Percentiles rank a stretch among this genome's conserved stretches.
These are phyloP conservation scores for Xiphorhynchus erythropygius DNA, from an alignment of 2,797 vertebrate genomes.

Conservation along the genomic window DNA sequence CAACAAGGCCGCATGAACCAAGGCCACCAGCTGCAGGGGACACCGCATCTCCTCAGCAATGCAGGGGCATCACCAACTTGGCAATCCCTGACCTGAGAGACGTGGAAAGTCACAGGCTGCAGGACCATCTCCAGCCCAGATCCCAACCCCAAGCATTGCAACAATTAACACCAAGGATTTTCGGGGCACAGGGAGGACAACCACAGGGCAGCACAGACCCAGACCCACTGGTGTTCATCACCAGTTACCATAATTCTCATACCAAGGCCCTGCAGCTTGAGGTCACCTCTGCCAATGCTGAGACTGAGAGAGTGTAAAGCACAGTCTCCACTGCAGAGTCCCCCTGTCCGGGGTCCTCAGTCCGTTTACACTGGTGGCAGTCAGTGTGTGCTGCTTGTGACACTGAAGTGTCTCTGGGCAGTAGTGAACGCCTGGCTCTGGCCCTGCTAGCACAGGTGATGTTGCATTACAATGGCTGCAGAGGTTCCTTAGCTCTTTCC, in stretches of 20 bases:
- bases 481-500: not conserved
- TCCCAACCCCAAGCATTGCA: not conserved
- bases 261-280: not conserved
- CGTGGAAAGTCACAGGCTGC: not conserved
- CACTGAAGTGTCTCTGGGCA: not conserved
- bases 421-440: not conserved
- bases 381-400: not conserved
- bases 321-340: accelerated
- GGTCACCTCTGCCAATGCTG: not conserved
- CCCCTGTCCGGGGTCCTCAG: not conserved
- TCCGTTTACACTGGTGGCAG: not conserved
- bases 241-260: not conserved
- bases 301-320: not conserved
- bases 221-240: not conserved
- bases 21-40: not conserved
- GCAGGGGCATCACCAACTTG: not conserved
- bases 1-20: not conserved
- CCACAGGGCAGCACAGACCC: not conserved
- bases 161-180: not conserved
- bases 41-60: not conserved
- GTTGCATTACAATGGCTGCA: not conserved
- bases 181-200: not conserved
- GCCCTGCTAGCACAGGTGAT: not conserved
- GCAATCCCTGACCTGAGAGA: not conserved
- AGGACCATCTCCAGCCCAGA: not conserved